Percentiles rank a stretch among this genome's conserved stretches.
Evolutionary conservation across 1,140 invertebrate genomes (phyloP).

Genomic region (Pomacea maculata): DNA sequence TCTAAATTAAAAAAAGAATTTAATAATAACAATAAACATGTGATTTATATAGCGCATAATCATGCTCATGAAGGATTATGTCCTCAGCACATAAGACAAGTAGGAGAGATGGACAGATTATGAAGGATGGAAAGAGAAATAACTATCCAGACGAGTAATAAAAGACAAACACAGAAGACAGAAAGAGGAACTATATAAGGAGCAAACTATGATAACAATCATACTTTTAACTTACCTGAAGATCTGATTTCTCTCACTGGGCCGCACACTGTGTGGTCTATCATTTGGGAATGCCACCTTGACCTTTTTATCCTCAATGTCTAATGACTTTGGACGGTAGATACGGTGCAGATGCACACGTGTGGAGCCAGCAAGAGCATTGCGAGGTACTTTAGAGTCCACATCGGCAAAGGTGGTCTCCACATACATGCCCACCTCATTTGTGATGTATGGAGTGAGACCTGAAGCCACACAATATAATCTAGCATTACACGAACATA

Average conservation of each 20-base stretch:
- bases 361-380: constrained; percentile 52
- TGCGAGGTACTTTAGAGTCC: constrained; percentile 43
- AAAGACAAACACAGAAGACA: no score
- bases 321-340: constrained; percentile 25
- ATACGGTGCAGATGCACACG: constrained; percentile 51
- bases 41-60: no score
- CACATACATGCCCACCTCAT: constrained; percentile 64
- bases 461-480: constrained; percentile 39
- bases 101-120: no score
- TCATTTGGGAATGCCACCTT: constrained; percentile 66
- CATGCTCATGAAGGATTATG: no score
- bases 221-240: constrained; percentile 56
- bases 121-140: no score
- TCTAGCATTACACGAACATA: no score
- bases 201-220: no score
- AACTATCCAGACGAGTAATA: no score
- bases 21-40: neutral
- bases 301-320: constrained; percentile 32
- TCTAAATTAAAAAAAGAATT: no score
- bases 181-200: neutral
- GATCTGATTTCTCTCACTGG: constrained; percentile 51
- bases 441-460: constrained; percentile 63
- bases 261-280: constrained; percentile 60
- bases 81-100: no score
- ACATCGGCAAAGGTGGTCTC: constrained; percentile 52